Base-by-base conservation (phyloP, 2,113 vertebrate species). In the Elachura formosa region DNA sequence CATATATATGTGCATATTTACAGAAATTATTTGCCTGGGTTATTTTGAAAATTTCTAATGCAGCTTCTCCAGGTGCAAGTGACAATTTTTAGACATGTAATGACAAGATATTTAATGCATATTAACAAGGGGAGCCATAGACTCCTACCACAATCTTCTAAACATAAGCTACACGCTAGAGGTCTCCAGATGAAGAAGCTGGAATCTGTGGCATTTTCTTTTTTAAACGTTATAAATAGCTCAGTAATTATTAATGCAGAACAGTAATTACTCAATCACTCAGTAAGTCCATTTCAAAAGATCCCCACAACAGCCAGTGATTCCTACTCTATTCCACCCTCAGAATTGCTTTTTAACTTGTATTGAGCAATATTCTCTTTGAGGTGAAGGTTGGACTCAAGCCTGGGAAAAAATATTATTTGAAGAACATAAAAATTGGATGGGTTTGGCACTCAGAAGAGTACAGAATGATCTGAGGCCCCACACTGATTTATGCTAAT, bases 381-480 rank as follows among this genome's bases (percentile, higher is more conserved):
- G 52, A 93, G 77, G 59, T 58, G 58, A 82, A 76, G 26, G 54
- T 1, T 71, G 41, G 29, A 76, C 68, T 26, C 33, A 24, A 58
- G 69, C 46, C 54, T 79, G 33, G 38, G 59, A 72, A 69, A 81
- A 94, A 91, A 71, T 25, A 34, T 58, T 64, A 55, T 49, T 84
- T 92, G 81, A 52, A 88, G 46, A 64, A 84, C 58, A 69, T 80
- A 73, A 91, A 84, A 87, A 25, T 40, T 25, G 40, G 72, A 80
- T 46, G 28, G 38, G 55, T 49, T 84, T 96, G 96, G 93, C 94
- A 95, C 61, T 84, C 36, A 3, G 24, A 58, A 71, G 81, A 56
- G 89, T 31, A 72, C 76, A 5, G 87, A 91, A 40, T 10, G 66
- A 89, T 72, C 84, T 1, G 3, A 64, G 84, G 89, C 62, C 84